Conservation (phyloP, 2,797 vertebrate genomes). For the Threskiornis aethiopicus region DNA sequence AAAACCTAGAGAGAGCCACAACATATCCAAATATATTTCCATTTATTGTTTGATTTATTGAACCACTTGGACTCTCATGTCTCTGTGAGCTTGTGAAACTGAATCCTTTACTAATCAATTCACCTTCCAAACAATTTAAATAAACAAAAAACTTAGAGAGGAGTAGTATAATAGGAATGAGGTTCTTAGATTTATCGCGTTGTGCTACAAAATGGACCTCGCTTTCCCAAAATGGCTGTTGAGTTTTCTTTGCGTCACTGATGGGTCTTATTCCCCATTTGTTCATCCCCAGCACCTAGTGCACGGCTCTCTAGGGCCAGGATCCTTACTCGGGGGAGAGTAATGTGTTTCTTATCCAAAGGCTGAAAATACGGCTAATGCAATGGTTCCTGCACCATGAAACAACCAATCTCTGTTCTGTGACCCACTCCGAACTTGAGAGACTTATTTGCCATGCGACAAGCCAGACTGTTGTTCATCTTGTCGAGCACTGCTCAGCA, state of each 20-base stretch:
- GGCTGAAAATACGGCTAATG: neutral
- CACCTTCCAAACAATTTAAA: neutral
- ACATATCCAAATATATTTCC: neutral
- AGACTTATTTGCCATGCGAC: neutral
- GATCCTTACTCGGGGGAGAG: fast-evolving
- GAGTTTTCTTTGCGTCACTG: neutral
- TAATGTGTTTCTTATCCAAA: neutral
- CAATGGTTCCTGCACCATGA: neutral
- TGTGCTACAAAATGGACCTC: neutral
- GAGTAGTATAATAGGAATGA: neutral
- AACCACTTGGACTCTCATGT: neutral
- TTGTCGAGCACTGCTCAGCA: neutral
- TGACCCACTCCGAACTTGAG: neutral
- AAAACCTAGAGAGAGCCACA: neutral
- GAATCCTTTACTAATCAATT: neutral
- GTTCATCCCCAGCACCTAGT: neutral
- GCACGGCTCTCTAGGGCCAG: neutral
- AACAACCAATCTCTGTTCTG: neutral
- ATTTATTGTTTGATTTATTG: neutral
- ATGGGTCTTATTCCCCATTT: too few species aligned
- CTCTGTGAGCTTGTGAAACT: neutral
- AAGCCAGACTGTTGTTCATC: neutral
- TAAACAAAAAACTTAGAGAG: neutral
- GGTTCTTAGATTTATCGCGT: neutral
- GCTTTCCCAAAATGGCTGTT: neutral